Evolutionary conservation across 2,888 invertebrate species (phyloP).

Genomic region (Heliconius erato): DNA sequence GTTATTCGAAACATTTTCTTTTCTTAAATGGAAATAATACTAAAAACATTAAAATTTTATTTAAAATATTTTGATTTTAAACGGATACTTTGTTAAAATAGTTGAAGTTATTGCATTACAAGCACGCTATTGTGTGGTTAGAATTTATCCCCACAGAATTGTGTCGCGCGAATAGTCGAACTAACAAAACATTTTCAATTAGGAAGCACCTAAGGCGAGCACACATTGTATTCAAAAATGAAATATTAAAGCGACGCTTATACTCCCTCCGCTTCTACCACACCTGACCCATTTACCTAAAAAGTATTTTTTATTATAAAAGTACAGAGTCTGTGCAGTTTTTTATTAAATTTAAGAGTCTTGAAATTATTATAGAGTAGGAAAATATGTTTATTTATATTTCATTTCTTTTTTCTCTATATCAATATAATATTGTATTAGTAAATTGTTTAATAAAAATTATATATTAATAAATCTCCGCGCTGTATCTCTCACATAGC

Average conservation of each 20-base stretch:
- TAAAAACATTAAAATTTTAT: too few relatives aligned
- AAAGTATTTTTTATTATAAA: slow-evolving; percentile 47
- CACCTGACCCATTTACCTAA: slow-evolving; percentile 50
- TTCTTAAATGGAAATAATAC: too few relatives aligned
- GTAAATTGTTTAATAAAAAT: not conserved
- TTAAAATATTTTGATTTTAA: too few relatives aligned
- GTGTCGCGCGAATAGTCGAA: slow-evolving; percentile 36
- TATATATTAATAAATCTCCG: not conserved
- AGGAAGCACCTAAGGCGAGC: slow-evolving; percentile 43
- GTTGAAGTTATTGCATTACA: slow-evolving; percentile 3
- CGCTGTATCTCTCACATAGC: too few relatives aligned
- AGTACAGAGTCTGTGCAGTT: slow-evolving; percentile 26
- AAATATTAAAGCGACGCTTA: slow-evolving; percentile 64
- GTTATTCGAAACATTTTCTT: too few relatives aligned
- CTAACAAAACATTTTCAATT: slow-evolving; percentile 58
- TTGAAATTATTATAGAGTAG: slow-evolving; percentile 7
- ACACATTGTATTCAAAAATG: slow-evolving; percentile 57
- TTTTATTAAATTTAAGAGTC: slow-evolving; percentile 9
- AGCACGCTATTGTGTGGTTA: slow-evolving; percentile 14
- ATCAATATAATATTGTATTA: not conserved
- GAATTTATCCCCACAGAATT: slow-evolving; percentile 28
- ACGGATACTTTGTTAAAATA: not conserved
- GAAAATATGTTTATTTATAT: not conserved
- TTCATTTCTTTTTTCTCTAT: not conserved
- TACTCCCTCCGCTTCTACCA: slow-evolving; percentile 35